Evolutionary conservation across 1,140 invertebrate species (phyloP), one percentile per base, ranked within the genome.

Genomic region (Drosophila varians): DNA sequence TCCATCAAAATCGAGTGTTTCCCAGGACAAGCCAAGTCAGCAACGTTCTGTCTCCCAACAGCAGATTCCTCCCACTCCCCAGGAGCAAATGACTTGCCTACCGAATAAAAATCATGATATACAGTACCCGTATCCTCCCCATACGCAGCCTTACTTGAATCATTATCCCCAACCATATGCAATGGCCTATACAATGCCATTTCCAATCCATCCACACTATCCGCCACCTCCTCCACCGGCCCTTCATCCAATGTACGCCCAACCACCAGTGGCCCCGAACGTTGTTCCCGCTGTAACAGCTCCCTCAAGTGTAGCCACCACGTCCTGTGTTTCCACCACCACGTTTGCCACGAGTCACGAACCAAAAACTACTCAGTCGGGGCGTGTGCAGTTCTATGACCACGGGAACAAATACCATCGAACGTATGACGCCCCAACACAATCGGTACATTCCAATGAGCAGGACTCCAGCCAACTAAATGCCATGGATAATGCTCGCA

Each of bases 371-470:
- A 55, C 14, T 19, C 47, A 42, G 11, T 14, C 49, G 2, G 55
- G 43, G 3, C 73, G 46, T 8, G 80, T 90, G n/a, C 76, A 90
- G 34, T 90, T 82, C 40, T 90, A 82, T 42, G 89, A 90, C 58
- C 90, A 90, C 19, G 77, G 89, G 16, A 90, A 90, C 46, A 90
- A 89, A 36, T 89, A 86, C 49, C 40, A 52, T 9, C 58, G 72
- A 1, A 70, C 80, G 0, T 90, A 90, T 28, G 56, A 74, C 4
- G 76, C 77, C 1, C 47, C 89, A 4, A 19, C 34, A 1, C 11
- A 70, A n/a, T 28, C 66, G 0, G 87, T 89, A 25, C 76, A 77
- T 16, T 31, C 45, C 2, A 77, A 78, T 51, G 40, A 18, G 5
- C 55, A 28, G 1, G 56, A 78, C 51, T 12, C 42, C 12, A 55